These are phyloP conservation scores for Halisarca cf. caerulea DNA, from an alignment of 37 sponge, comb jelly and placozoan species.

Conservation along the genomic window DNA sequence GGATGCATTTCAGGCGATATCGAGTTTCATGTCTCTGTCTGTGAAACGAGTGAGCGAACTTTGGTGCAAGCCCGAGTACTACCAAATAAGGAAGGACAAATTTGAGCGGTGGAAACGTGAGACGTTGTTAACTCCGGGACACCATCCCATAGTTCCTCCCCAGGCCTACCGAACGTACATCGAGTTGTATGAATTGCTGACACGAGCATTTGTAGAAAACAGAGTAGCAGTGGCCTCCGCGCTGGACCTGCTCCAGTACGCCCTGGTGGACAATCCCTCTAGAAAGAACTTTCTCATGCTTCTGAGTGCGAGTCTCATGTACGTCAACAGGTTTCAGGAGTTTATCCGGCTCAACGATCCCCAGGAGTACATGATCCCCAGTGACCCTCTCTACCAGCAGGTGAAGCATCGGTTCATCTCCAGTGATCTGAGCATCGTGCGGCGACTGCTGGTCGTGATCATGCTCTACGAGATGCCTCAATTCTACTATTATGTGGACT, in stretches of 20 bases:
- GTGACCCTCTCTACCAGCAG: conserved; percentile 30
- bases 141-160: conserved; percentile 6
- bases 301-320: conserved; percentile 63
- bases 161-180: conserved; percentile 32
- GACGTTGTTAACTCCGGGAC: background rate
- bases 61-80: conserved; percentile 65
- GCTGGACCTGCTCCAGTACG: conserved; percentile 53
- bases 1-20: conserved; percentile 34
- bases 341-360: conserved; percentile 50
- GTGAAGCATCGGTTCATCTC: conserved; percentile 51
- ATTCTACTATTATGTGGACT: conserved; percentile 60
- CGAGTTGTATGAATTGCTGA: conserved; percentile 74
- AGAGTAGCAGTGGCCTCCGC: conserved; percentile 23
- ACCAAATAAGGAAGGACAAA: conserved; percentile 50
- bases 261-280: conserved; percentile 60
- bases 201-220: conserved; percentile 38
- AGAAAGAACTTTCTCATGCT: conserved; percentile 61
- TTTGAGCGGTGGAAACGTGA: conserved; percentile 52
- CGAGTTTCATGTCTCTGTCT: conserved; percentile 61
- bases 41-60: conserved; percentile 67
- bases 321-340: conserved; percentile 52
- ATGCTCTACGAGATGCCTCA: conserved; percentile 74
- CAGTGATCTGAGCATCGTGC: conserved; percentile 50
- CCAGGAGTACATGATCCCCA: conserved; percentile 40
- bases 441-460: conserved; percentile 69